Conservation (phyloP, 1,140 invertebrate species). For the Drosophila virilis region DNA sequence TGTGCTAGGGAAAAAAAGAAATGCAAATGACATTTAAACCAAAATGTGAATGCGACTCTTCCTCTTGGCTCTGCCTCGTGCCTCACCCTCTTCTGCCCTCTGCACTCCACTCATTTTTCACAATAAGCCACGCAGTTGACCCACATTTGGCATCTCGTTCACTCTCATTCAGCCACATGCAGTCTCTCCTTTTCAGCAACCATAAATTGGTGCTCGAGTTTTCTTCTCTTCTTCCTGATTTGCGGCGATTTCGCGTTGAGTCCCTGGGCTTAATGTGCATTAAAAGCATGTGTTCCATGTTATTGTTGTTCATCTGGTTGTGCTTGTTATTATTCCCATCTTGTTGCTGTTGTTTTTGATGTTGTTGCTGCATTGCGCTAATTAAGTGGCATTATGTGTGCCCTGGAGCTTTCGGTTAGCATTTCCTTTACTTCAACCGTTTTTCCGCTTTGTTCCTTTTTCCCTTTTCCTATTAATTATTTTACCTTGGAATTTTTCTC, state of each 20-base stretch:
- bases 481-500: conserved; percentile 1
- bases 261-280: conserved; percentile 44
- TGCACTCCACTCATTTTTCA: conserved; percentile 19
- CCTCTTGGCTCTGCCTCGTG: not conserved
- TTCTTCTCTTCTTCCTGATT: conserved; percentile 14
- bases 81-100: not conserved
- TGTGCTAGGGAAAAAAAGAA: conserved; percentile 50
- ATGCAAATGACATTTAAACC: conserved; percentile 54
- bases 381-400: conserved; percentile 47
- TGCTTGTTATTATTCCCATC: not conserved
- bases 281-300: conserved; percentile 33
- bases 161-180: not conserved
- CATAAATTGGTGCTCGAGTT: conserved; percentile 15
- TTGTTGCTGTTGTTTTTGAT: conserved; percentile 4
- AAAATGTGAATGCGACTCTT: conserved; percentile 34
- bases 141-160: conserved; percentile 52
- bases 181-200: not conserved
- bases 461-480: not conserved
- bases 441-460: not conserved
- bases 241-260: conserved; percentile 26
- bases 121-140: conserved; percentile 68
- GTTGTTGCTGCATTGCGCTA: conserved; percentile 33
- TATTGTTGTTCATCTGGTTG: conserved; percentile 2
- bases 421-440: conserved; percentile 6
- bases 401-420: conserved; percentile 2